phyloP scores from a whole-genome alignment of 2,797 vertebrate species.

The Antennarius maculatus region DNA sequence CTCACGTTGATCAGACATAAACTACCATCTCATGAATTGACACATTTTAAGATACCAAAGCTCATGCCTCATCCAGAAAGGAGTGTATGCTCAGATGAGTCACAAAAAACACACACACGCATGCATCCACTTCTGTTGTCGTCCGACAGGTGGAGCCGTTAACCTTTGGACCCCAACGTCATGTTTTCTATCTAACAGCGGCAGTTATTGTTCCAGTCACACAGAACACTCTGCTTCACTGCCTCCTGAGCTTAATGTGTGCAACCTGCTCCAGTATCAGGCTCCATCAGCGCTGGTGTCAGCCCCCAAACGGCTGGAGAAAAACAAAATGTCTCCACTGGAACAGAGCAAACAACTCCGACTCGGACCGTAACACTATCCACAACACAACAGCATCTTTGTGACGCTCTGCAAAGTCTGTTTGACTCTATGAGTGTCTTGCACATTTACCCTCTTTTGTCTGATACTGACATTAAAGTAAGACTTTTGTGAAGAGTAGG shows the following conservation, averaged over 20 bases:
- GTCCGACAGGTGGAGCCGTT: conserved; percentile 79
- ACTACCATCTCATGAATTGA: too few species aligned
- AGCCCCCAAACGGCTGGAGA: conserved; percentile 44
- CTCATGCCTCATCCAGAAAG: too few species aligned
- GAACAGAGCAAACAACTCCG: conserved; percentile 27
- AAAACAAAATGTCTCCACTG: conserved; percentile 56
- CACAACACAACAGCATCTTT: conserved; percentile 2
- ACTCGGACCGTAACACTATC: conserved; percentile 1
- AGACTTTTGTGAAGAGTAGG: neutral
- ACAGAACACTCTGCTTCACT: conserved; percentile 32
- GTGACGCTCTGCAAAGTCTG: conserved; percentile 1
- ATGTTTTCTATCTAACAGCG: conserved; percentile 44
- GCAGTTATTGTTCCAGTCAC: conserved; percentile 44
- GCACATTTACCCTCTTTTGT: too few species aligned
- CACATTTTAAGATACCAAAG: too few species aligned
- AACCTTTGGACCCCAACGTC: conserved; percentile 53
- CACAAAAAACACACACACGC: neutral
- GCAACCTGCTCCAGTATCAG: conserved; percentile 51
- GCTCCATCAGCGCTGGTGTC: conserved; percentile 53
- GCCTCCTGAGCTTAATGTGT: conserved; percentile 48
- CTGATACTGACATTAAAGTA: neutral
- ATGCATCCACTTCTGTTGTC: conserved; percentile 18
- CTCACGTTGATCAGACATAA: too few species aligned
- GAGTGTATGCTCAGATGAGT: too few species aligned
- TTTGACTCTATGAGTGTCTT: neutral